Conservation (phyloP, 53 echinoderm and acorn worm species). For the Apostichopus leukothele region DNA sequence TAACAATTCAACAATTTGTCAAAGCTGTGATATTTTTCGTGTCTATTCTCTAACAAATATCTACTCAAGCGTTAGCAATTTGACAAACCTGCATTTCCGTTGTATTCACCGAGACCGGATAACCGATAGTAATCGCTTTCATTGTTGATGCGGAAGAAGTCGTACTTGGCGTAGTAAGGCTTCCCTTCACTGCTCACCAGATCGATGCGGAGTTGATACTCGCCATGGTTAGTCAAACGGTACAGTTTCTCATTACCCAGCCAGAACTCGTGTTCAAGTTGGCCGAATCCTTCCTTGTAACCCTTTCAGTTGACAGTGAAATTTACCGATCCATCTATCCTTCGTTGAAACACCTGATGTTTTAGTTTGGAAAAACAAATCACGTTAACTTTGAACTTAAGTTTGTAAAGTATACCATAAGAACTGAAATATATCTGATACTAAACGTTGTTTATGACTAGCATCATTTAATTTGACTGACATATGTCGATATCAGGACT, state of each 20-base stretch:
- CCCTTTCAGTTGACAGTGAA: constrained; percentile 54
- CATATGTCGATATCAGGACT: too few species aligned
- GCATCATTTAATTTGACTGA: too few species aligned
- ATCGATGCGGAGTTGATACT: constrained; percentile 55
- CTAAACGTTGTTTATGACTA: too few species aligned
- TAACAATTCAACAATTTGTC: too few species aligned
- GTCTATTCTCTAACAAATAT: too few species aligned
- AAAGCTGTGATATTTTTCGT: too few species aligned
- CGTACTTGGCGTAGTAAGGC: constrained; percentile 50
- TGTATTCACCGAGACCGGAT: neutral
- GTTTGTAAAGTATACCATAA: too few species aligned
- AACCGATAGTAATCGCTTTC: neutral
- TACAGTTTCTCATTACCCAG: constrained; percentile 65
- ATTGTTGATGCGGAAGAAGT: constrained; percentile 63
- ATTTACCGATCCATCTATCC: constrained; percentile 55
- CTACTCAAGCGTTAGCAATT: too few species aligned
- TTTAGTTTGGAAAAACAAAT: too few species aligned
- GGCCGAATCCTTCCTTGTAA: constrained; percentile 64
- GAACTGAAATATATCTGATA: too few species aligned
- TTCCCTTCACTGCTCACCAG: constrained; percentile 49
- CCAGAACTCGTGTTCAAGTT: constrained; percentile 61
- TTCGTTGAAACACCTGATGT: constrained; percentile 57
- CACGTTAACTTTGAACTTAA: too few species aligned
- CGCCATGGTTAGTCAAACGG: constrained; percentile 45
- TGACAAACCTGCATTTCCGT: neutral